These are phyloP conservation scores for Lasioglossum albipes DNA, from an alignment of 1,140 invertebrate species.

Conservation along the genomic window DNA sequence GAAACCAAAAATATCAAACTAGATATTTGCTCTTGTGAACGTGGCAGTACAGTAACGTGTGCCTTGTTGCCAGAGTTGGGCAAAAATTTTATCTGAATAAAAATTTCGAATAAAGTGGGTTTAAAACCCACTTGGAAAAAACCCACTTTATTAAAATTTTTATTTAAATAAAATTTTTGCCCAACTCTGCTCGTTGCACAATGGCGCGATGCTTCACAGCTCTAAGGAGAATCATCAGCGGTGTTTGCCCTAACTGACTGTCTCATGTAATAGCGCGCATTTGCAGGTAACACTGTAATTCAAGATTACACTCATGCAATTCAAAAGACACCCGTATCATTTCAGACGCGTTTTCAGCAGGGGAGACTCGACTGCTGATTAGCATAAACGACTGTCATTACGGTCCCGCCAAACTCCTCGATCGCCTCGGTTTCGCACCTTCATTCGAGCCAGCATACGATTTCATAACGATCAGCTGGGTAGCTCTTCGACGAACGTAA, in stretches of 20 bases:
- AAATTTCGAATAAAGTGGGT: too few species aligned
- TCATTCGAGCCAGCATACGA: background rate
- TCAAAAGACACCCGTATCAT: background rate
- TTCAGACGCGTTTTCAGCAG: background rate
- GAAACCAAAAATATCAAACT: too few species aligned
- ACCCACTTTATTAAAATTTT: too few species aligned
- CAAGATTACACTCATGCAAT: background rate
- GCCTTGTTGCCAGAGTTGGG: too few species aligned
- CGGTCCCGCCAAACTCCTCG: background rate
- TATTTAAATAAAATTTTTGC: too few species aligned
- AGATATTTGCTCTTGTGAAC: too few species aligned
- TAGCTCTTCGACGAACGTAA: background rate
- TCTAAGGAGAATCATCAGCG: too few species aligned
- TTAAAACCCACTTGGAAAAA: too few species aligned
- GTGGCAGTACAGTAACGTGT: too few species aligned
- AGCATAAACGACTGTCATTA: slow-evolving; percentile 22
- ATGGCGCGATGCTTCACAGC: too few species aligned
- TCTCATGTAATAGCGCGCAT: background rate
- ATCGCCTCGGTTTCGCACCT: background rate
- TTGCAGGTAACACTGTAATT: background rate
- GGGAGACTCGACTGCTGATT: background rate
- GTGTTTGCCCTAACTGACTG: background rate
- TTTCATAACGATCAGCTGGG: background rate
- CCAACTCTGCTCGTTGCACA: too few species aligned
- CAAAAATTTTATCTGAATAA: too few species aligned